These are phyloP conservation scores for Lasioglossum oenotherae DNA, from an alignment of 2,888 invertebrate species.

Conservation along the genomic window DNA sequence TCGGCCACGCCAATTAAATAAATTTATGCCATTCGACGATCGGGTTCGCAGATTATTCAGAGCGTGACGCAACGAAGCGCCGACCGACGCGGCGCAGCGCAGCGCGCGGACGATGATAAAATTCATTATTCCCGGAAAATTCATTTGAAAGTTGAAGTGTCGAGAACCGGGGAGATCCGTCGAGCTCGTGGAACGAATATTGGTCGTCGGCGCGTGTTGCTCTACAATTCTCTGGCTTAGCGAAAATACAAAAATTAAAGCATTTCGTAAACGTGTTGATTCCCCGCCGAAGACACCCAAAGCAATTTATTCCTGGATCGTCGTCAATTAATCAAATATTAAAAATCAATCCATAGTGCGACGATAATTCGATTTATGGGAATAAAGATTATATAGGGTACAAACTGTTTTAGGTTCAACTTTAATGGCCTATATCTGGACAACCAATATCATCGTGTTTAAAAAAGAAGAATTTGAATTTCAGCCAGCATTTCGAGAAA, in stretches of 20 bases:
- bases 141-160: constrained; percentile 42
- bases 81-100: neutral
- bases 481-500: neutral
- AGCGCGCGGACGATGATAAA: constrained; percentile 14
- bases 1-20: constrained; percentile 32
- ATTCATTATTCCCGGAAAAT: constrained; percentile 41
- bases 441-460: neutral
- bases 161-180: neutral
- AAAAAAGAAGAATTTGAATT: neutral
- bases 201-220: neutral
- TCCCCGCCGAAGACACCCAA: neutral
- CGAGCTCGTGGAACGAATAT: constrained; percentile 14
- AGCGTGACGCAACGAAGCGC: constrained; percentile 7
- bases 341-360: neutral
- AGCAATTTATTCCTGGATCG: neutral
- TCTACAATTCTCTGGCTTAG: neutral
- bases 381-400: neutral
- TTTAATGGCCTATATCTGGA: neutral
- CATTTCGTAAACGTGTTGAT: neutral
- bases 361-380: too few species aligned
- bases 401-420: neutral
- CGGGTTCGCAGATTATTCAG: constrained; percentile 14
- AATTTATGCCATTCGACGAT: constrained; percentile 15
- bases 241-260: neutral
- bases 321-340: neutral